Evolutionary conservation across 2,888 invertebrate genomes (phyloP).

Genomic region (Lochmaea crataegi): DNA sequence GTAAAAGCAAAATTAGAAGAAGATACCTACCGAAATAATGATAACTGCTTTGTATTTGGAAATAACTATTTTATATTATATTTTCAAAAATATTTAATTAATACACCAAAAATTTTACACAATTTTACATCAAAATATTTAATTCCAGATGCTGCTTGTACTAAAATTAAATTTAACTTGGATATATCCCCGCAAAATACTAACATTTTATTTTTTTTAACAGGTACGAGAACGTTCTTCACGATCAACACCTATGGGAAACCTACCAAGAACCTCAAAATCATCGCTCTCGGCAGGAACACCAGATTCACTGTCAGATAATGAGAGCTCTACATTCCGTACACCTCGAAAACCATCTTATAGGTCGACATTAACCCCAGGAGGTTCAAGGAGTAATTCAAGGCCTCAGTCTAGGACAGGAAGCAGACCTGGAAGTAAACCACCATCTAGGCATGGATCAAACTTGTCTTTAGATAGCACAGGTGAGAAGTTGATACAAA

Average conservation of each 20-base stretch:
- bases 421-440: constrained; percentile 89
- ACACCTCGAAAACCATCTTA: constrained; percentile 76
- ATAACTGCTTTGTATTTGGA: constrained; percentile 1
- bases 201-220: constrained; percentile 4
- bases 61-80: not conserved
- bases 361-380: constrained; percentile 80
- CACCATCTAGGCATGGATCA: constrained; percentile 93
- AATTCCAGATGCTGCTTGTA: constrained; percentile 1
- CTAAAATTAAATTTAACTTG: not conserved
- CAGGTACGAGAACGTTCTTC: constrained; percentile 93
- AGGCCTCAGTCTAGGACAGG: constrained; percentile 88
- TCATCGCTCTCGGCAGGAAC: constrained; percentile 88
- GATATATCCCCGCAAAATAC: not conserved
- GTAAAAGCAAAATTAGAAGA: constrained; percentile 2
- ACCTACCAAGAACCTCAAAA: constrained; percentile 75
- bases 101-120: too few relatives aligned
- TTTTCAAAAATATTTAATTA: too few relatives aligned
- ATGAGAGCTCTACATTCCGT: constrained; percentile 79
- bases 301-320: constrained; percentile 89
- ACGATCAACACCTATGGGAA: constrained; percentile 88
- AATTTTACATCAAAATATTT: not conserved
- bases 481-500: too few relatives aligned
- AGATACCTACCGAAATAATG: not conserved
- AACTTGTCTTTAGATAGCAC: constrained; percentile 91
- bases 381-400: constrained; percentile 78